phyloP scores from a whole-genome alignment of 2,797 vertebrate genomes.

The Onychomys leucogaster region DNA sequence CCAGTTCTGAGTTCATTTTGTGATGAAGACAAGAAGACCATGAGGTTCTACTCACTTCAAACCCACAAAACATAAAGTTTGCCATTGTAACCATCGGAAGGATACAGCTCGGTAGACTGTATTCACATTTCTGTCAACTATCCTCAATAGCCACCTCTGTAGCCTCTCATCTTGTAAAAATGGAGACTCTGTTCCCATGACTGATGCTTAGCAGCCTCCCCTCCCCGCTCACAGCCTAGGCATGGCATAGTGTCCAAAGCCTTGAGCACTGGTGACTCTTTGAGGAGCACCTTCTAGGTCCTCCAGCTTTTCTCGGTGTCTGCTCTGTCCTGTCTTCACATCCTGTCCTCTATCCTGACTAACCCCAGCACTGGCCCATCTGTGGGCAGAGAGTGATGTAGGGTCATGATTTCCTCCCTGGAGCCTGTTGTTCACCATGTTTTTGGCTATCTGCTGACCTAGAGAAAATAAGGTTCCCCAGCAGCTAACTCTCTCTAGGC shows the following conservation, averaged over 20 bases:
- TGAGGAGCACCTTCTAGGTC: not conserved
- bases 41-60: not conserved
- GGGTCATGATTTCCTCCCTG: not conserved
- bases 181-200: not conserved
- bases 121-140: not conserved
- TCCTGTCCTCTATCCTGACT: not conserved
- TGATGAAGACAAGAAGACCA: not conserved
- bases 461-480: not conserved
- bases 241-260: not conserved
- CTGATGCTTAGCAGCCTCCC: too few species aligned
- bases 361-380: not conserved
- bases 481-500: too few species aligned
- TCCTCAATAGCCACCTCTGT: not conserved
- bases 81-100: not conserved
- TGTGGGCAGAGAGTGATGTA: not conserved
- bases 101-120: not conserved
- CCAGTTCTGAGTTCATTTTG: not conserved
- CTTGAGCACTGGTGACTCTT: fast-evolving
- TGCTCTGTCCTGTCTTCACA: not conserved
- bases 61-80: not conserved
- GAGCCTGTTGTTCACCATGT: not conserved
- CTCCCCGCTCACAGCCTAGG: not conserved
- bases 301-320: not conserved
- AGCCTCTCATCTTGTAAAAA: not conserved
- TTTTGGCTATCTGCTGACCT: not conserved